Conservation (phyloP, 2,888 invertebrate species). For the Lymantria monacha region DNA sequence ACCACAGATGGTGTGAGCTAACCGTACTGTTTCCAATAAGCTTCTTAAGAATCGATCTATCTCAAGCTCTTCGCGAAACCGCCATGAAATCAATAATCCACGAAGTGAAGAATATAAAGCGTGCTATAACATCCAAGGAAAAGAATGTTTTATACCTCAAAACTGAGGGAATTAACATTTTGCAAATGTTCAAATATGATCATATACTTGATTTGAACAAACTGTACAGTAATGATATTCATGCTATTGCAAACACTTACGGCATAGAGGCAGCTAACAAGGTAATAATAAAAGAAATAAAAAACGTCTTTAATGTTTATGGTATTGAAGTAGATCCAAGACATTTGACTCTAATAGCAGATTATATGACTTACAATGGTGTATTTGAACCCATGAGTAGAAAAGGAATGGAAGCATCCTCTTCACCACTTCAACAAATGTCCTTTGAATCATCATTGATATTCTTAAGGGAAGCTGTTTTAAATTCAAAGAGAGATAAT, state of each 20-base stretch:
- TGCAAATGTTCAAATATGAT: slow-evolving; percentile 93
- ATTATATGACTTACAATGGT: slow-evolving; percentile 99
- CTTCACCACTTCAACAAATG: slow-evolving; percentile 98
- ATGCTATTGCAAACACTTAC: slow-evolving; percentile 93
- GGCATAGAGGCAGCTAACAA: slow-evolving; percentile 98
- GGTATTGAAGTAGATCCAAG: slow-evolving; percentile 97
- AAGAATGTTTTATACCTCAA: slow-evolving; percentile 86
- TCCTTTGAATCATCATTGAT: slow-evolving; percentile 96
- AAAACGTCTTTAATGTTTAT: slow-evolving; percentile 98
- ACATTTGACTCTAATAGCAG: slow-evolving; percentile 95
- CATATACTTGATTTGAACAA: slow-evolving; percentile 90
- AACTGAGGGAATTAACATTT: slow-evolving; percentile 97
- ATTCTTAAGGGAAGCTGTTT: slow-evolving; percentile 90
- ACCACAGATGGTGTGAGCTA: slow-evolving; percentile 92
- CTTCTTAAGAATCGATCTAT: slow-evolving; percentile 85
- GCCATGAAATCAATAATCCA: slow-evolving; percentile 89
- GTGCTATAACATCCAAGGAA: slow-evolving; percentile 91
- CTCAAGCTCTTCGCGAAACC: slow-evolving; percentile 86
- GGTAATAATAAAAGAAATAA: slow-evolving; percentile 96
- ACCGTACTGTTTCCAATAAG: slow-evolving; percentile 85
- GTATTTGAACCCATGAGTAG: slow-evolving; percentile 94
- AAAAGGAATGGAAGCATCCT: slow-evolving; percentile 93
- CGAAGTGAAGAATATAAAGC: slow-evolving; percentile 90
- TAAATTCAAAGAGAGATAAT: slow-evolving; percentile 87
- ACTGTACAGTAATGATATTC: slow-evolving; percentile 96